Base-by-base conservation (phyloP, 2,113 vertebrate species). In the Carassius auratus region DNA sequence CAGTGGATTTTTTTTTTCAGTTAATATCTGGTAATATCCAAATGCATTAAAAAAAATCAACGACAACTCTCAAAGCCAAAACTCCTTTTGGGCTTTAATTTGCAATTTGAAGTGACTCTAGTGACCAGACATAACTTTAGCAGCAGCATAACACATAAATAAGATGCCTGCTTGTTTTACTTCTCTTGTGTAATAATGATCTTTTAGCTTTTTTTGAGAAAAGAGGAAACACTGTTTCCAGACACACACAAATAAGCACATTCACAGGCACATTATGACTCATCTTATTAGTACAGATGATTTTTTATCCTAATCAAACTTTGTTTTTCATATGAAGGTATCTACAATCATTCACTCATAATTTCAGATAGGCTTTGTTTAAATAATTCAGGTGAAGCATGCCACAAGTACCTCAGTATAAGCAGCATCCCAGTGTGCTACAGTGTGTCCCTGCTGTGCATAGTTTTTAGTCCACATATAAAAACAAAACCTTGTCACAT, bases 351-450 rank as follows among this genome's bases (percentile, higher is more conserved):
- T 61, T 76, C 19, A 75, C 62, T 86, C 30, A 75, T 68, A 52
- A 84, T 38, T 38, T 81, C 75, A 86, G 68, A 69, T 81, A 86
- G 42, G 7, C n/a, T 23, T 83, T 86, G 42, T 78, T 64, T 10
- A 77, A 68, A 80, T 84, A 76, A 81, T 48, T 26, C 76, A 76
- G 5, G 62, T 71, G 52, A 74, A 14, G 8, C 17, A 26, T 5
- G 59, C 76, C 75, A 55, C 80, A 80, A 55, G 30, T 66, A 55
- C 30, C 66, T 33, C 36, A 73, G 77, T 76, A 80, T 68, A 33
- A 66, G 14, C 42, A 81, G 26, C 42, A 45, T 81, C 62, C 79
- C 79, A 66, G n/a, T 81, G 79, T 62, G 77, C 14, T 62, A 45
- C 33, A 76, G 74, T 52, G 45, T 12, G 26, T 55, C 23, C 33